Evolutionary conservation across 2,797 vertebrate genomes (phyloP).

Genomic region (Hyperoplus immaculatus): DNA sequence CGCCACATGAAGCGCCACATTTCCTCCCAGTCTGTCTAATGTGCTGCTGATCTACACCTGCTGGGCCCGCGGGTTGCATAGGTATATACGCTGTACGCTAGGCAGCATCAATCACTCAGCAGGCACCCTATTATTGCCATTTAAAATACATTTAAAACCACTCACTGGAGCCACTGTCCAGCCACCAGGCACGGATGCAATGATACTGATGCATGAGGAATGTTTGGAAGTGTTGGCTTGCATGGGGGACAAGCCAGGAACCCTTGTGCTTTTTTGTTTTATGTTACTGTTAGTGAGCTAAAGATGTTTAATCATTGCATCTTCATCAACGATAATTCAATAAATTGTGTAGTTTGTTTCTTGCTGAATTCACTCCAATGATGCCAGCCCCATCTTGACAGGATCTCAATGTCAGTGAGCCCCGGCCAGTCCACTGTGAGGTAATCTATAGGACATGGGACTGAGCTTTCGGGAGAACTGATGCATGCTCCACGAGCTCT

Average conservation of each 20-base stretch:
- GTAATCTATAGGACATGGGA: conserved; percentile 50
- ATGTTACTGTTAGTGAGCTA: conserved; percentile 12
- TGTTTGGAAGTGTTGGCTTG: conserved; percentile 37
- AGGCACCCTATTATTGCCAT: conserved; percentile 83
- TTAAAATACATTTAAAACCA: conserved; percentile 84
- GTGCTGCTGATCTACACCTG: conserved; percentile 85
- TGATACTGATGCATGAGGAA: conserved; percentile 53
- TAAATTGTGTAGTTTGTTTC: conserved; percentile 17
- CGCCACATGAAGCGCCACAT: conserved; percentile 76
- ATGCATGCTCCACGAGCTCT: conserved; percentile 65
- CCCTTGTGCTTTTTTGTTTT: conserved; percentile 1
- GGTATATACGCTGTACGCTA: conserved; percentile 75
- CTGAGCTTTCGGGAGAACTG: conserved; percentile 48
- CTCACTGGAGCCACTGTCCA: conserved; percentile 62
- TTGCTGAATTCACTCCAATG: conserved; percentile 11
- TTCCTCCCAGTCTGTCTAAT: conserved; percentile 80
- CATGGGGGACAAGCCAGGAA: conserved; percentile 40
- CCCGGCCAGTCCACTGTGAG: conserved; percentile 30
- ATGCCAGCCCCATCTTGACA: conserved; percentile 26
- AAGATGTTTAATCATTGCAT: conserved; percentile 34
- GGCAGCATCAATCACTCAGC: conserved; percentile 87
- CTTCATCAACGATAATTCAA: conserved; percentile 23
- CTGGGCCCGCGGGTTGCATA: conserved; percentile 81
- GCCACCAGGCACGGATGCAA: conserved; percentile 43
- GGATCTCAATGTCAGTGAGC: conserved; percentile 43